A percentile compares a stretch with the other conserved stretches of the same genome.
Conservation (phyloP, 1,140 invertebrate species). For the Musca domestica region DNA sequence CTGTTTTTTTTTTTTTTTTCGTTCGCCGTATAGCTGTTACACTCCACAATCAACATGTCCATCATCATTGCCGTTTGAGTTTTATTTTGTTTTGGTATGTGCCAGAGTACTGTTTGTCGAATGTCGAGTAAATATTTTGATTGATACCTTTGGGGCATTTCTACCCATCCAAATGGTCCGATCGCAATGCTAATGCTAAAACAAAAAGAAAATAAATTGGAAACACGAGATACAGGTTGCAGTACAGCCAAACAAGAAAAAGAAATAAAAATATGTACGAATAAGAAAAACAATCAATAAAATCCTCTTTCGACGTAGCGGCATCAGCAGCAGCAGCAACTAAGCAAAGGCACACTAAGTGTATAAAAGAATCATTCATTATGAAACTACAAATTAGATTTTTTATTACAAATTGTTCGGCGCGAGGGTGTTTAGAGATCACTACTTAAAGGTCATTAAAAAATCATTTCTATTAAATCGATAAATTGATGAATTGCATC, state of each 20-base stretch:
- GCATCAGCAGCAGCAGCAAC: not conserved
- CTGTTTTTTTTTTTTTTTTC: not conserved
- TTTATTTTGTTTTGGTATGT: not conserved
- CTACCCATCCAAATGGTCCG: not conserved
- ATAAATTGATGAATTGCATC: too few species aligned
- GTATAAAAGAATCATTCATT: not conserved
- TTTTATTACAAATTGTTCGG: constrained; percentile 6
- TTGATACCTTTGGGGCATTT: constrained; percentile 11
- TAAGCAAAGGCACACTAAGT: not conserved
- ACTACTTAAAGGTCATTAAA: constrained; percentile 10
- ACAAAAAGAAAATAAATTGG: not conserved
- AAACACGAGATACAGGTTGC: not conserved
- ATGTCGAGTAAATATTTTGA: not conserved
- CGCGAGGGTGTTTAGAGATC: constrained; percentile 9
- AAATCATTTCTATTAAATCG: too few species aligned
- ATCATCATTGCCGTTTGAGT: not conserved
- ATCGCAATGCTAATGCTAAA: not conserved
- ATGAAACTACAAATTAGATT: constrained; percentile 9
- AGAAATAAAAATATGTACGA: too few species aligned
- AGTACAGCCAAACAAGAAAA: not conserved
- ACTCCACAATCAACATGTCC: constrained; percentile 9
- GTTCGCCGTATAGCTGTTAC: not conserved
- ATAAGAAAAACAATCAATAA: too few species aligned
- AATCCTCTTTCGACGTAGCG: too few species aligned
- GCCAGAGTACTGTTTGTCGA: too few species aligned